phyloP scores from a whole-genome alignment of 2,888 invertebrate genomes.

The Agriopis marginaria region DNA sequence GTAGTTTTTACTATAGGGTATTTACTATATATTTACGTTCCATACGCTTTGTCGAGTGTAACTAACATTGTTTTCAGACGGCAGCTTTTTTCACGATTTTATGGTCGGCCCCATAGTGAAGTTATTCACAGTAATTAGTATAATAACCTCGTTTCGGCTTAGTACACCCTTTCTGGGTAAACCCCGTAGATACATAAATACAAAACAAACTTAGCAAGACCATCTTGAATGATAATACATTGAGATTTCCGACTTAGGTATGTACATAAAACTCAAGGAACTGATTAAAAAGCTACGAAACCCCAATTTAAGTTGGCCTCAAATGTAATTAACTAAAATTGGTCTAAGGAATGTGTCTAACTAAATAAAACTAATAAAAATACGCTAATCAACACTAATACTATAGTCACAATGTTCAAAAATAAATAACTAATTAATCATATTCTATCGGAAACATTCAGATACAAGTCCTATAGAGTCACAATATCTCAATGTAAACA shows the following conservation, averaged over 20 bases:
- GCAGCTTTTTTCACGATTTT: too few relatives aligned
- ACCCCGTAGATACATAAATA: not conserved
- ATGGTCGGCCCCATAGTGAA: too few relatives aligned
- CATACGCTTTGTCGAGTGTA: too few relatives aligned
- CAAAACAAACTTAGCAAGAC: not conserved
- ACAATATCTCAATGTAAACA: too few relatives aligned
- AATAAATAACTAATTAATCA: not conserved
- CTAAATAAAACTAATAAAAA: slow-evolving; percentile 19
- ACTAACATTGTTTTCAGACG: too few relatives aligned
- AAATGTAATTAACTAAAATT: slow-evolving; percentile 19
- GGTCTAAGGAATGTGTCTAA: slow-evolving; percentile 35
- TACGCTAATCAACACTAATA: not conserved
- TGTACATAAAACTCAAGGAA: not conserved
- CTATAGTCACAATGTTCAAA: not conserved
- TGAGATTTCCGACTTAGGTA: not conserved
- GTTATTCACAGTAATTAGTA: too few relatives aligned
- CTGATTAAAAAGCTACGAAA: not conserved
- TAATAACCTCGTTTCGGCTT: too few relatives aligned
- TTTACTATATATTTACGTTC: too few relatives aligned
- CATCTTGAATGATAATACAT: not conserved
- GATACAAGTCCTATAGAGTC: too few relatives aligned
- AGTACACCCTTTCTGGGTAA: too few relatives aligned
- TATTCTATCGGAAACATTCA: too few relatives aligned
- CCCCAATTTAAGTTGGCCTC: not conserved
- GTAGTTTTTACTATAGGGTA: too few relatives aligned